These are phyloP conservation scores for Ormyrus rosae DNA, from an alignment of 2,888 invertebrate species.

Conservation along the genomic window DNA sequence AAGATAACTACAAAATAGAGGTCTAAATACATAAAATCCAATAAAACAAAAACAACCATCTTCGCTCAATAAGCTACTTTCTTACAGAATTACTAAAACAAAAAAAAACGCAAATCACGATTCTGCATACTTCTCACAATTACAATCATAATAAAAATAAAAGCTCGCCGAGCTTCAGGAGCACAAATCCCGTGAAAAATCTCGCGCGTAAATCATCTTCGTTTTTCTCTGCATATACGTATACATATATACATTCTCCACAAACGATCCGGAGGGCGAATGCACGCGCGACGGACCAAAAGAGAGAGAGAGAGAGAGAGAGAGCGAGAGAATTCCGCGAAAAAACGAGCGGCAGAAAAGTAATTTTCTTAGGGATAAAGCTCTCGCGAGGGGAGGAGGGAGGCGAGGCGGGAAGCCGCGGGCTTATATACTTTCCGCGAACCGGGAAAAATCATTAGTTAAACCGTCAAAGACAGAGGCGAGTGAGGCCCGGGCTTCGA, in stretches of 20 bases:
- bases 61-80: too few species aligned
- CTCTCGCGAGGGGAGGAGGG: slow-evolving; percentile 26
- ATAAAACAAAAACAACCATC: too few species aligned
- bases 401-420: not conserved
- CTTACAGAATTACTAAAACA: too few species aligned
- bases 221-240: slow-evolving; percentile 14
- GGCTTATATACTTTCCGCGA: slow-evolving; percentile 34
- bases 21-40: too few species aligned
- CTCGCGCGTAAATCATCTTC: slow-evolving; percentile 35
- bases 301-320: not conserved
- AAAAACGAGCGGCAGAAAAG: slow-evolving; percentile 41
- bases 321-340: slow-evolving; percentile 20
- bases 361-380: slow-evolving; percentile 53
- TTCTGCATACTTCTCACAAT: too few species aligned
- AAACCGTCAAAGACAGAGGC: slow-evolving; percentile 65
- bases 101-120: too few species aligned
- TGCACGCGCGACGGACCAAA: too few species aligned
- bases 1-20: too few species aligned
- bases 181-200: slow-evolving; percentile 38
- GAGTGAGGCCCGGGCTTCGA: slow-evolving; percentile 36
- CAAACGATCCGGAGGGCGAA: slow-evolving; percentile 20
- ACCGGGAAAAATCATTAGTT: slow-evolving; percentile 64
- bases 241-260: not conserved
- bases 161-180: slow-evolving; percentile 2
- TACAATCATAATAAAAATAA: not conserved